These are phyloP conservation scores for Casuarius casuarius DNA, from an alignment of 2,113 vertebrate genomes.

Conservation along the genomic window DNA sequence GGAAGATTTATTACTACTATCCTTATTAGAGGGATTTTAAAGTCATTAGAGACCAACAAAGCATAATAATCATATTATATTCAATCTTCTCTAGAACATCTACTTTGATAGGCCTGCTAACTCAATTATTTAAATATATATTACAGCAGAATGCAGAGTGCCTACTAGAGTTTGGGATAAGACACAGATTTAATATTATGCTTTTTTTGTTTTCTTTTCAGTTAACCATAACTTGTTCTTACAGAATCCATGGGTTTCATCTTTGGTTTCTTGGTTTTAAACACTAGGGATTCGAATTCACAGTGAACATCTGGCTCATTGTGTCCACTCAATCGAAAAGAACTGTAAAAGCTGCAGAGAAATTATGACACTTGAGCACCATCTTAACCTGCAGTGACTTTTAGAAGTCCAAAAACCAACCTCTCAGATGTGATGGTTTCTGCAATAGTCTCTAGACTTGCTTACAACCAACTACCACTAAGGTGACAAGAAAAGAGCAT, in stretches of 20 bases:
- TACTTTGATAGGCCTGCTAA: constrained; percentile 35
- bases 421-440: not conserved
- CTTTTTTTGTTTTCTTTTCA: not conserved
- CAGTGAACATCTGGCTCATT: not conserved
- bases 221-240: not conserved
- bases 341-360: not conserved
- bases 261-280: not conserved
- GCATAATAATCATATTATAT: constrained; percentile 46
- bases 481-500: not conserved
- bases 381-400: not conserved
- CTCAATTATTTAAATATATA: constrained; percentile 46
- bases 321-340: not conserved
- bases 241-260: not conserved
- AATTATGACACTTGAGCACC: not conserved
- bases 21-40: constrained; percentile 63
- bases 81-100: constrained; percentile 57
- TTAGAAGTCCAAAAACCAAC: not conserved
- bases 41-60: constrained; percentile 63
- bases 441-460: not conserved
- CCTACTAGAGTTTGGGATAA: not conserved
- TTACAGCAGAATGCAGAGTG: not conserved
- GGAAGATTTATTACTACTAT: constrained; percentile 59
- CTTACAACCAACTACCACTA: not conserved
- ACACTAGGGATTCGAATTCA: not conserved
- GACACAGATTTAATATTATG: not conserved